phyloP scores from a whole-genome alignment of 2,888 invertebrate species.

The Acanthosepion esculentum region DNA sequence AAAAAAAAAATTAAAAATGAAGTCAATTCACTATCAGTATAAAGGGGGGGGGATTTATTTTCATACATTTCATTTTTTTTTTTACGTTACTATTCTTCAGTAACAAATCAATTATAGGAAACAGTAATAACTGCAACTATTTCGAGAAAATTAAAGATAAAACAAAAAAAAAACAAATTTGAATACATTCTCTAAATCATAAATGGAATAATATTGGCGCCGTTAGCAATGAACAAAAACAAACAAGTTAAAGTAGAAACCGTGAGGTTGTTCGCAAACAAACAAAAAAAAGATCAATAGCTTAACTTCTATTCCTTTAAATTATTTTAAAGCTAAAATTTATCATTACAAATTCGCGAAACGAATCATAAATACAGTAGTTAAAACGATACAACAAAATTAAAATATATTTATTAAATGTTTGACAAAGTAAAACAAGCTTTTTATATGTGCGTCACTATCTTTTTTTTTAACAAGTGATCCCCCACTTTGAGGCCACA shows the following conservation, averaged over 20 bases:
- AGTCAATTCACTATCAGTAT: no score
- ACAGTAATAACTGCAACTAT: no score
- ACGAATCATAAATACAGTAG: background rate
- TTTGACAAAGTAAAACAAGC: background rate
- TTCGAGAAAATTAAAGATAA: no score
- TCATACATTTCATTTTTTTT: no score
- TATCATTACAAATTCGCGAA: no score
- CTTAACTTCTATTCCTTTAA: background rate
- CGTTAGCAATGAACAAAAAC: background rate
- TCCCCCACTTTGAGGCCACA: conserved; percentile 33
- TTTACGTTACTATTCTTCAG: no score
- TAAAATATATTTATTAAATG: background rate
- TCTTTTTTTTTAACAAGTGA: conserved; percentile 4
- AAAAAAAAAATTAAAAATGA: no score
- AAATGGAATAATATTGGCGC: background rate
- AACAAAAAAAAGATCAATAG: background rate
- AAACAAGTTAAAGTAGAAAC: background rate
- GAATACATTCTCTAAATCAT: no score
- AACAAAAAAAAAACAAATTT: no score
- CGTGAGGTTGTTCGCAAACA: background rate
- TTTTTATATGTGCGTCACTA: background rate
- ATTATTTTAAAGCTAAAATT: no score
- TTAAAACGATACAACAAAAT: background rate
- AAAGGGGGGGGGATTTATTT: no score
- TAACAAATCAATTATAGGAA: no score